Base-by-base conservation (phyloP, 2,797 vertebrate genomes). In the Brotula barbata region DNA sequence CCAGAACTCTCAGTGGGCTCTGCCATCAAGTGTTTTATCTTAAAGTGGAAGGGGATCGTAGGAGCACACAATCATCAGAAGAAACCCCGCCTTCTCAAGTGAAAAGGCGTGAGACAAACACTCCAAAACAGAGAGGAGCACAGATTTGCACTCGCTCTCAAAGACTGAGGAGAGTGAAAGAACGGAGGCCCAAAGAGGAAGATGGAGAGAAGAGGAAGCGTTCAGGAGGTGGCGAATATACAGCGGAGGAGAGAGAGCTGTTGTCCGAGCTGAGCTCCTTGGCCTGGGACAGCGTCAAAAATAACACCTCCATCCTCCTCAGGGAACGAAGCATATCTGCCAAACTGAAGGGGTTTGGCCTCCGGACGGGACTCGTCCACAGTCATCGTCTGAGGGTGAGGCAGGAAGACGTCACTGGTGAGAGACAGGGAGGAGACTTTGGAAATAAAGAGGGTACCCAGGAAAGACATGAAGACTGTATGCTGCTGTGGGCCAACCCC, bases 211-310 rank as follows among this genome's bases (percentile, higher is more conserved):
- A 57, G 8, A 23, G n/a, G 14, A 36, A 5, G 2, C 37, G 9
- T 22, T 37, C 5, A 16, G 43, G 5, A 0, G 0, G 20, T 25
- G 41, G 50, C 15, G 23, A 0, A 5, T 15, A 53, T 2, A 56
- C 61, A 58, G 63, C 41, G 14, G 72, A 75, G n/a, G 49, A 79
- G n/a, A 64, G 16, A 47, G 60, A 64, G 33, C 12, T 72, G 39
- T 68, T 95, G 43, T 47, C 59, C 13, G 64, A 70, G 0, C 64
- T 98, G 33, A 89, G 93, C 58, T 82, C 44, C 34, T 23, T 90
- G 44, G 95, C 96, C 6, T 97, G 94, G 94, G 82, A 87, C 16
- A 86, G 91, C 1, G 87, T 93, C 36, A 94, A 93, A 64, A 68
- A 71, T 6, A 91, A 92, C 21, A 85, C 70, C 3, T 87, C 87